Evolutionary conservation across 2,797 vertebrate genomes (phyloP), one percentile per base, ranked within the genome.

Genomic region (Todus mexicanus): DNA sequence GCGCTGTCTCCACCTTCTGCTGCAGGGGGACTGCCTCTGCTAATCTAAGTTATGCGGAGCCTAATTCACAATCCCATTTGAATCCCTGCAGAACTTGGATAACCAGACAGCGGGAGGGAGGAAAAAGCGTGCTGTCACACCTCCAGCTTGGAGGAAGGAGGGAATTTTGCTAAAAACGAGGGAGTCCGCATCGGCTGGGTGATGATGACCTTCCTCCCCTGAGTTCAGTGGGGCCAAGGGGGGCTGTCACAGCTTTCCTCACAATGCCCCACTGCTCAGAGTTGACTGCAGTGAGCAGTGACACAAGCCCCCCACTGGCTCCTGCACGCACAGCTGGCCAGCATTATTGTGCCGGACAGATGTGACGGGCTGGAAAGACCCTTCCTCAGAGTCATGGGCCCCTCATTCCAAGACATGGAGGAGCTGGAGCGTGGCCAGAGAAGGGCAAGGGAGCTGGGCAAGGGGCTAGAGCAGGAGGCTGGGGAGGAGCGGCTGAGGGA

Each of bases 221-320:
- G 0, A 15, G 43, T 16, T 35, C 64, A 53, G 43, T 48, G 23
- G 6, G n/a, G 61, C 22, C 8, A 2, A 59, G 73, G 3, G 1
- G 9, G 25, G 18, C 2, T 37, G 35, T 22, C 57, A 59, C 57
- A 38, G 25, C 35, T 27, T 35, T 38, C 23, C 35, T 26, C 15
- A 26, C 10, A 18, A 12, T 29, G 38, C 60, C 60, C 40, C 19
- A 18, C 18, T 4, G 7, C n/a, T 5, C 5, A 6, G 38, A 56
- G 60, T n/a, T 3, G 1, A 33, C 5, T 3, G 3, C 33, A 21
- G 31, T 3, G 2, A 27, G 31, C 31, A 15, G 35, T 5, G 10
- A 57, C n/a, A 35, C 14, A 15, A 13, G 53, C 23, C 35, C 17
- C 2, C 29, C 3, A 2, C 12, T 2, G 1, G 43, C 38, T 71